Evolutionary conservation across 2,888 invertebrate species (phyloP), one percentile per base, ranked within the genome.

Genomic region (Salpingus planirostris): DNA sequence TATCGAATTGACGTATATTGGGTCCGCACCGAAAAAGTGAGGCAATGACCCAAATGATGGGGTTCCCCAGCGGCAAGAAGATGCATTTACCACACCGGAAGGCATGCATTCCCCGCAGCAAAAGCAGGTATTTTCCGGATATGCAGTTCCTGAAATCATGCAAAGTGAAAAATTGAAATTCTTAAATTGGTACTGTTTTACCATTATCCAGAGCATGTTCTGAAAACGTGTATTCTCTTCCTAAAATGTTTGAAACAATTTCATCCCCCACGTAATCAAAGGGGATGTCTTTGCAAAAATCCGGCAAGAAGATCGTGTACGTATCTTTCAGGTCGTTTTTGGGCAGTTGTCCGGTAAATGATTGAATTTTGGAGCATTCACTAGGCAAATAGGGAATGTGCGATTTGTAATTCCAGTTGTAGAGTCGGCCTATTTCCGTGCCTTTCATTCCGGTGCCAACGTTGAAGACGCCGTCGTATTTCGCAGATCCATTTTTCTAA

Each of bases 41-140:
- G 92, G 92, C 46, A 85, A 73, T 1, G 89, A 85, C 44, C 87
- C 74, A 57, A 85, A 87, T 0, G 83, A 79, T 0, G 92, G 91
- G 0, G 88, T 81, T 3, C 83, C 86, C 52, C 70, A 82, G 30
- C 85, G 74, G 47, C 87, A 88, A 1, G 80, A 67, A 0, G 84
- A 82, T n/a, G 85, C 74, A 62, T 87, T 85, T 61, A 86, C 69
- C 14, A 79, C 70, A 0, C 88, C 88, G 2, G 75, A 71, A 38
- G 84, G 84, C 10, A 70, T 68, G 55, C 86, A 86, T 33, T 76
- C 70, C 1, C 81, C 84, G 31, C 73, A 72, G 55, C 84, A 87
- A 62, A 73, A 86, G 49, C 88, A 88, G 13, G 70, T 60, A 58
- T 81, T 82, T 36, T 71, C 70, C 1, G 73, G 67, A 33, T 74